Conservation (phyloP, 2,113 vertebrate species). For the Piprites chloris region DNA sequence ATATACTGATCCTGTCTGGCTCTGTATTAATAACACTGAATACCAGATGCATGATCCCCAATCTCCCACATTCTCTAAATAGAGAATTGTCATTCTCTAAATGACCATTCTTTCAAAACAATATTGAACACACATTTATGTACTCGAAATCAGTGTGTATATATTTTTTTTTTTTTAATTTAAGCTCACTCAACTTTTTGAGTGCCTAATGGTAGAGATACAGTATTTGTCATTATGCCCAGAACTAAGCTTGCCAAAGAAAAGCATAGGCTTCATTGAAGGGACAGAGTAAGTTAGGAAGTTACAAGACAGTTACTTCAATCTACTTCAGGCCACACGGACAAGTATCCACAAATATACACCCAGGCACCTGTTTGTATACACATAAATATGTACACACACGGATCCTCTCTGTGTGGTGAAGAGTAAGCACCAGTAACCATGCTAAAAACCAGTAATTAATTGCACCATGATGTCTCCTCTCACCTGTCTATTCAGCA, state of each 20-base stretch:
- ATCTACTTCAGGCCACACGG: not conserved
- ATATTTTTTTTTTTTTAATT: not conserved
- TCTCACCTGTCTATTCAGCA: not conserved
- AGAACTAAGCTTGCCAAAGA: not conserved
- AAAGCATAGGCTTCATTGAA: not conserved
- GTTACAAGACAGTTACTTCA: not conserved
- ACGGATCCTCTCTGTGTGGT: not conserved
- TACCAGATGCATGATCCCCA: not conserved
- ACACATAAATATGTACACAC: not conserved
- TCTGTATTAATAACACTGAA: not conserved
- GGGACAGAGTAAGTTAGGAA: not conserved
- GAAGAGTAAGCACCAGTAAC: not conserved
- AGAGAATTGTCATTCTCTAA: not conserved
- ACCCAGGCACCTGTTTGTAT: not conserved
- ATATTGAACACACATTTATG: not conserved
- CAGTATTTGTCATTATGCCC: not conserved
- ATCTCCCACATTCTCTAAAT: not conserved
- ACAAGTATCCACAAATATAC: not conserved
- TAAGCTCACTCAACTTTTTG: not conserved
- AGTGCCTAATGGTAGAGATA: not conserved
- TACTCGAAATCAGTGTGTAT: not conserved
- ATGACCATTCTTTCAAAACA: not conserved
- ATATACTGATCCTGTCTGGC: not conserved
- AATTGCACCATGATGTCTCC: not conserved
- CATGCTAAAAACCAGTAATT: not conserved